Evolutionary conservation across 2,113 vertebrate species (phyloP).

Genomic region (Macrotis lagotis): DNA sequence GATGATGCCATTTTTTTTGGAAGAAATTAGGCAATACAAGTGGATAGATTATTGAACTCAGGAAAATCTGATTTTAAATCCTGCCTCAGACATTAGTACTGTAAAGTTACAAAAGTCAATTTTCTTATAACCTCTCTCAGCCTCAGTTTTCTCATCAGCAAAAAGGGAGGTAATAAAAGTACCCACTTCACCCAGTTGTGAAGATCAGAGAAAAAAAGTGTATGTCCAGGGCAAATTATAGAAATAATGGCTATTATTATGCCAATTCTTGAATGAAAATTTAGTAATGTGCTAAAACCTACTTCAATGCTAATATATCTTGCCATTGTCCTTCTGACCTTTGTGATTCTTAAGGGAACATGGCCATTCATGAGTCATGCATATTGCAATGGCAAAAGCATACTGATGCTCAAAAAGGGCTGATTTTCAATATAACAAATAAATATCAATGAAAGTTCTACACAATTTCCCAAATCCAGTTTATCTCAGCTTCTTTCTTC

Average conservation of each 20-base stretch:
- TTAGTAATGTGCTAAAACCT: neutral
- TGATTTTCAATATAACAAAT: neutral
- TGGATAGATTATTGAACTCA: neutral
- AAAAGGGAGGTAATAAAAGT: neutral
- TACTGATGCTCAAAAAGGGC: neutral
- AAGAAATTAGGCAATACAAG: neutral
- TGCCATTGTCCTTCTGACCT: neutral
- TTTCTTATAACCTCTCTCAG: neutral
- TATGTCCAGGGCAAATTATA: neutral
- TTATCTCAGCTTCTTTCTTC: neutral
- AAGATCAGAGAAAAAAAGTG: neutral
- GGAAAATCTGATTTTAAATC: neutral
- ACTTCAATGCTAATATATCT: neutral
- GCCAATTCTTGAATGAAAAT: neutral
- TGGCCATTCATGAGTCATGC: neutral
- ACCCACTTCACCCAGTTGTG: neutral
- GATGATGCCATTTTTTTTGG: neutral
- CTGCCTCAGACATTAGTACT: neutral
- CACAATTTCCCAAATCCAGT: neutral
- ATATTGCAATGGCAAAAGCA: neutral
- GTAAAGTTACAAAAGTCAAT: neutral
- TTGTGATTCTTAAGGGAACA: neutral
- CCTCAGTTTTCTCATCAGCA: neutral
- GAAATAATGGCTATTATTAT: neutral
- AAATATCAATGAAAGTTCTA: neutral